Percentiles rank a stretch among this genome's conserved stretches.
Conservation (phyloP, 2,113 vertebrate species). For the Sprattus sprattus region DNA sequence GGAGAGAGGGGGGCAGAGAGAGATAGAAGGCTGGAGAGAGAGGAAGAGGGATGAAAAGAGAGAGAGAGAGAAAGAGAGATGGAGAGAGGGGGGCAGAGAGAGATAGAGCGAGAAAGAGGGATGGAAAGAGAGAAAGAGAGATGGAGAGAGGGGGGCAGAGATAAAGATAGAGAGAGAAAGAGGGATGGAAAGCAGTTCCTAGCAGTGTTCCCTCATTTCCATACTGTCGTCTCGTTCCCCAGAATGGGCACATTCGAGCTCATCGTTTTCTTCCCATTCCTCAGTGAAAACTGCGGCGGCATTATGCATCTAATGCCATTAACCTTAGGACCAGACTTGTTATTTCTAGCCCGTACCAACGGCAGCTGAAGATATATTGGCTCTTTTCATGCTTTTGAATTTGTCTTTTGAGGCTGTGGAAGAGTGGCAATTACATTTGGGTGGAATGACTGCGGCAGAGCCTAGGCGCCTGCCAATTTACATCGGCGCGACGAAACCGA, state of each 20-base stretch:
- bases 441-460: background rate
- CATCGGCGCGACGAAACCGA: background rate
- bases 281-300: background rate
- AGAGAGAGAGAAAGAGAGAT: background rate
- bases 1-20: background rate
- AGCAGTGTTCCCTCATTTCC: background rate
- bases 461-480: background rate
- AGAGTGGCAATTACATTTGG: background rate
- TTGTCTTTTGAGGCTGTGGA: background rate
- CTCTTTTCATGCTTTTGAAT: background rate
- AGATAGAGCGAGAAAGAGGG: background rate
- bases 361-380: background rate
- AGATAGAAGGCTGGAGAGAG: conserved; percentile 33
- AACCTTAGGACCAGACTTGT: background rate
- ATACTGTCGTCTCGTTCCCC: background rate
- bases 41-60: too few species aligned
- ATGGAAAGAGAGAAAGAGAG: background rate
- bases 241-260: background rate
- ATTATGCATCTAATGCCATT: background rate
- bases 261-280: background rate
- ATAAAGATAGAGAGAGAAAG: background rate
- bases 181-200: background rate
- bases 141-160: background rate
- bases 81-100: background rate
- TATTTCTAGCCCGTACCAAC: background rate